Evolutionary conservation across 2,888 invertebrate genomes (phyloP), one percentile per base, ranked within the genome.

Genomic region (Caenorhabditis auriculariae): DNA sequence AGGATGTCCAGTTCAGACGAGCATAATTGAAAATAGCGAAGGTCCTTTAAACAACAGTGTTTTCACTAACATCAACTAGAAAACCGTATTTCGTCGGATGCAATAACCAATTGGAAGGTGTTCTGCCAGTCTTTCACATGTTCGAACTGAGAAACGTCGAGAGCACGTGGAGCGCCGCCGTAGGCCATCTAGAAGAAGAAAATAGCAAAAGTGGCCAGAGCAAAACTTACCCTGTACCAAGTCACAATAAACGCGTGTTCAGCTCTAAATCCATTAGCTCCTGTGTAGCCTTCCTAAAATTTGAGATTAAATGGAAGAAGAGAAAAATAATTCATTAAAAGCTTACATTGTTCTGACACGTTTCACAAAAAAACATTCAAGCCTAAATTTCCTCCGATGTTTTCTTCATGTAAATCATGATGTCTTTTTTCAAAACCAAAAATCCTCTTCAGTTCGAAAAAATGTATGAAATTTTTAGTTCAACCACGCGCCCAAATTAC

Each of bases 21-120:
- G 88, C 87, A 82, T 95, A 96, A 84, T 95, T 96, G 84, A 91
- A 93, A 50, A 96, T 91, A 0, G 89, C 91, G 81, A 93, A 96
- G 0, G 93, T 91, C 44, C 69, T 50, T 35, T n/a, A 59, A 37
- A 21, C 19, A 41, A 1, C 9, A 15, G 17, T 41, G 12, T 45
- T n/a, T 12, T 17, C 24, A 12, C 15, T 35, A 17, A 17, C 38
- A 38, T 9, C 7, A 26, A 26, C 12, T 19, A n/a, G 19, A 32
- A 35, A 24, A 64, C 81, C 90, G 89, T 2, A 91, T 91, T 85
- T 93, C 93, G 82, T 95, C 93, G 0, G 94, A 93, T 0, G 90
- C 91, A 51, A 96, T 82, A 3, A 94, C 88, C 86, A 91, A 86
- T 88, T 96, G 95, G 85, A 93, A 95, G 0, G 93, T 92, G 82